phyloP scores from a whole-genome alignment of 2,113 vertebrate genomes.

The Neomonachus schauinslandi region DNA sequence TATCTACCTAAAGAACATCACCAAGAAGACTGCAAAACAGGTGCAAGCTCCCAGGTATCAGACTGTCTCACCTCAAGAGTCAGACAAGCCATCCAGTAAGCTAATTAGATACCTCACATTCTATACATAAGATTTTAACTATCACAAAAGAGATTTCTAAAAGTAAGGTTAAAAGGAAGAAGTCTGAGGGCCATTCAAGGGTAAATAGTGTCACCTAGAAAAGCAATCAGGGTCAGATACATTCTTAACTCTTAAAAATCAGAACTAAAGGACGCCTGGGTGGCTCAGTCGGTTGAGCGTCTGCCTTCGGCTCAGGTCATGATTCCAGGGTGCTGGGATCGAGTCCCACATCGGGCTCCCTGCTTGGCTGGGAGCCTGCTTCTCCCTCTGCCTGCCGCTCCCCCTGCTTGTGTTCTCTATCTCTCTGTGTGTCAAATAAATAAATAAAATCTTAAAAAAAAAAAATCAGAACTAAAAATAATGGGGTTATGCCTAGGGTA shows the following conservation, averaged over 20 bases:
- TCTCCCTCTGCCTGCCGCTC: too few species aligned
- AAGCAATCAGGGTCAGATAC: not conserved
- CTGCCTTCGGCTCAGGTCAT: too few species aligned
- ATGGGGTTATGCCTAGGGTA: not conserved
- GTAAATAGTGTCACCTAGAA: not conserved
- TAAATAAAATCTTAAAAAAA: too few species aligned
- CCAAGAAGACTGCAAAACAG: not conserved
- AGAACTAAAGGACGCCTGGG: not conserved
- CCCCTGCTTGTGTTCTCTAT: too few species aligned
- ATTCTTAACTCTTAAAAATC: slow-evolving; percentile 29
- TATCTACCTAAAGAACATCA: not conserved
- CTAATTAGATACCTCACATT: not conserved
- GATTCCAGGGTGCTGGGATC: too few species aligned
- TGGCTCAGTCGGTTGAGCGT: too few species aligned
- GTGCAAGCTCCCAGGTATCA: not conserved
- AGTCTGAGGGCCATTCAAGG: not conserved
- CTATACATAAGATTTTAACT: not conserved
- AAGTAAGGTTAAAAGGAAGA: not conserved
- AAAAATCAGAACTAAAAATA: not conserved
- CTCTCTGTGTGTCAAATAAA: too few species aligned
- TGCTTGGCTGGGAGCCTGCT: too few species aligned
- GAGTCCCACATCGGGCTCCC: too few species aligned
- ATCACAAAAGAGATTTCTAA: not conserved
- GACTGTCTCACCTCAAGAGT: not conserved
- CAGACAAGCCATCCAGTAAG: not conserved